Evolutionary conservation across 2,888 invertebrate species (phyloP), one percentile per base, ranked within the genome.

Genomic region (Apoda limacodes): DNA sequence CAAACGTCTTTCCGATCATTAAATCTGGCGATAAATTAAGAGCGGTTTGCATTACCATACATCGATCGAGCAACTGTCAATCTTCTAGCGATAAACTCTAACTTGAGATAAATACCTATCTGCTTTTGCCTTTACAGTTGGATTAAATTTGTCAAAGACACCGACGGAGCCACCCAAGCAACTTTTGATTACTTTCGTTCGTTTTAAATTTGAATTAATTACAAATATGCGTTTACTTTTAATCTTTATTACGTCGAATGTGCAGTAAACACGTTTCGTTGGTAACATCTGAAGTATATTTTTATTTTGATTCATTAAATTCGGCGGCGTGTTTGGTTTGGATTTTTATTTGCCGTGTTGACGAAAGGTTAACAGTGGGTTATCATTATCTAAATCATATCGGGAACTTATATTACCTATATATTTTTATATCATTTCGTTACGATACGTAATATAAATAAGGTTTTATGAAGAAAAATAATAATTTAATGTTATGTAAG

Each of bases 351-450:
- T n/a, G n/a, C n/a, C n/a, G n/a, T n/a, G n/a, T n/a, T n/a, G n/a
- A n/a, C n/a, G n/a, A n/a, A n/a, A n/a, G n/a, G n/a, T n/a, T n/a
- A n/a, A n/a, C n/a, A n/a, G n/a, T 52, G 57, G 51, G 59, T 70
- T 69, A 71, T 72, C 70, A 65, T 60, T 63, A 71, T 71, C 63
- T 57, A 50, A 60, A 72, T 70, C 70, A n/a, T n/a, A n/a, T n/a
- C n/a, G n/a, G n/a, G n/a, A n/a, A n/a, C n/a, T n/a, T n/a, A n/a
- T n/a, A n/a, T n/a, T n/a, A n/a, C n/a, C n/a, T n/a, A n/a, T n/a
- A n/a, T n/a, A n/a, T n/a, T n/a, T n/a, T n/a, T n/a, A n/a, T n/a
- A n/a, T n/a, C n/a, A n/a, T n/a, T n/a, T n/a, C n/a, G n/a, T n/a
- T n/a, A n/a, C n/a, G n/a, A n/a, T n/a, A n/a, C n/a, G n/a, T n/a